A percentile compares a stretch with the other conserved stretches of the same genome.
Conservation (phyloP, 1,140 invertebrate genomes). For the Ceratoteleas bidentatus region DNA sequence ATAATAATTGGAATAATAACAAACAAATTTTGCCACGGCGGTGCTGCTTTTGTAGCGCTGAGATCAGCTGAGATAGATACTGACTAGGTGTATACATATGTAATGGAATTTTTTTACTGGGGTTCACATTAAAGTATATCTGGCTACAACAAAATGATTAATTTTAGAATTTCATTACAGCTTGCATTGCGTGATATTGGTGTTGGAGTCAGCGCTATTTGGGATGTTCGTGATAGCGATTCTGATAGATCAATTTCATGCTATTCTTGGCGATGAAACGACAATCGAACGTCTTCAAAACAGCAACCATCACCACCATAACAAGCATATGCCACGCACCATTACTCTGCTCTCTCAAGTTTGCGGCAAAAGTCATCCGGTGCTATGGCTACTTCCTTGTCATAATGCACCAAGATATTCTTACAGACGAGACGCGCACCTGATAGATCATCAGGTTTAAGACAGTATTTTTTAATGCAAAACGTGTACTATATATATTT, state of each 20-base stretch:
- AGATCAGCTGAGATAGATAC: too few relatives aligned
- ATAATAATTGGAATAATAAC: too few relatives aligned
- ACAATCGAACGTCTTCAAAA: slow-evolving; percentile 90
- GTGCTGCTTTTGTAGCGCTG: too few relatives aligned
- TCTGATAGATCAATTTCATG: slow-evolving; percentile 93
- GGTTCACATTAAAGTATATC: too few relatives aligned
- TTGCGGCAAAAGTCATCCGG: slow-evolving; percentile 88
- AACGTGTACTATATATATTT: slow-evolving; percentile 45
- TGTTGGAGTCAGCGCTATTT: slow-evolving; percentile 92
- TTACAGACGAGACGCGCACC: slow-evolving; percentile 82
- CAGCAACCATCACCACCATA: slow-evolving; percentile 85
- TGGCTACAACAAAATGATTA: too few relatives aligned
- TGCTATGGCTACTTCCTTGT: slow-evolving; percentile 86
- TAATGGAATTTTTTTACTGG: too few relatives aligned
- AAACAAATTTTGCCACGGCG: too few relatives aligned
- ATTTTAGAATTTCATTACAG: slow-evolving; percentile 77
- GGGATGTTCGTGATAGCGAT: slow-evolving; percentile 95
- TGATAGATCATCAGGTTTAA: slow-evolving; percentile 84
- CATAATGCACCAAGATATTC: slow-evolving; percentile 81
- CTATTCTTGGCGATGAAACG: slow-evolving; percentile 91
- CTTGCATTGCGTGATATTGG: slow-evolving; percentile 91
- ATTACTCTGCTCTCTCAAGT: slow-evolving; percentile 89
- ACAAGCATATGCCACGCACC: slow-evolving; percentile 81
- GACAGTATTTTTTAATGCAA: slow-evolving; percentile 37
- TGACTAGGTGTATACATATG: too few relatives aligned